phyloP scores from a whole-genome alignment of 2,113 vertebrate genomes.

The Brachypteracias leptosomus region DNA sequence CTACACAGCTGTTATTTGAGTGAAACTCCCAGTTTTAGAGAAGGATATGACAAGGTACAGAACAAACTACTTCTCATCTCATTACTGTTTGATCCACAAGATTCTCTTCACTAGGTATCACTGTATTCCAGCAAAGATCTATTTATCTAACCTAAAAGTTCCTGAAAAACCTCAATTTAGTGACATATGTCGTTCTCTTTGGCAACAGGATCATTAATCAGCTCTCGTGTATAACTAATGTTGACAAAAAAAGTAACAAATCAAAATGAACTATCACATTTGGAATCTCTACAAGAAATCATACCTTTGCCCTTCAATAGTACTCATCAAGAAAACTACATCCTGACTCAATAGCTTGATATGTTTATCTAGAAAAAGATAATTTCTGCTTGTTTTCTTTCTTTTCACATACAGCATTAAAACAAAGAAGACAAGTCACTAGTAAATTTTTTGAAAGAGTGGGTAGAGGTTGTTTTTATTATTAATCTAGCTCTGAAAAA shows the following conservation, averaged over 20 bases:
- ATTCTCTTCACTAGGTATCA: not conserved
- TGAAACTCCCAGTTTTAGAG: not conserved
- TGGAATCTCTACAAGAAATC: not conserved
- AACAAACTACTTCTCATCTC: not conserved
- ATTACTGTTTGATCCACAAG: not conserved
- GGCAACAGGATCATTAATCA: not conserved
- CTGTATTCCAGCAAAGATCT: not conserved
- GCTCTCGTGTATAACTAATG: not conserved
- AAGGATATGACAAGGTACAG: not conserved
- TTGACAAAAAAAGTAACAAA: not conserved
- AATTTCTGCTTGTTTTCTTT: not conserved
- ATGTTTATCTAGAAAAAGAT: not conserved
- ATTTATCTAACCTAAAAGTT: not conserved
- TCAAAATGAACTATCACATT: not conserved
- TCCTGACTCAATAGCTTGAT: not conserved
- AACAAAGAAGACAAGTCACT: not conserved
- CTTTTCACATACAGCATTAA: not conserved
- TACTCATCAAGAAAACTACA: not conserved
- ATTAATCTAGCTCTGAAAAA: not conserved
- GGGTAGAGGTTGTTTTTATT: not conserved
- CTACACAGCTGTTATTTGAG: not conserved
- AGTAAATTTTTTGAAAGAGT: not conserved
- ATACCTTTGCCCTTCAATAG: not conserved
- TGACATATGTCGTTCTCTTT: not conserved
- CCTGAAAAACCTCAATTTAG: not conserved